These are phyloP conservation scores for Perca schrenkii DNA, from an alignment of 2,113 vertebrate species.

Conservation along the genomic window DNA sequence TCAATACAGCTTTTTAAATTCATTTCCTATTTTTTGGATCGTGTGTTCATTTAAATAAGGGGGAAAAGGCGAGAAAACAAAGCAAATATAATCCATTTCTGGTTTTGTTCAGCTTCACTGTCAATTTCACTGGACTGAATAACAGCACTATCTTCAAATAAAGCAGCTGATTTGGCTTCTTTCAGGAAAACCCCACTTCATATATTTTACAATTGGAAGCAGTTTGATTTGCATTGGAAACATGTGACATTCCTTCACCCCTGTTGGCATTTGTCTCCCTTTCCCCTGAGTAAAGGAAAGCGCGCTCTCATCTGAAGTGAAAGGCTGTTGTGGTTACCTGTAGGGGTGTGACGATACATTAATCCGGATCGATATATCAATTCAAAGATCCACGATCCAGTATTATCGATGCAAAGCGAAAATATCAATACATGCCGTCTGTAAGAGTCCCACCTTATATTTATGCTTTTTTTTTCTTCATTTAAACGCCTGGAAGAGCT, in stretches of 20 bases:
- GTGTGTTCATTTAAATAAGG: not conserved
- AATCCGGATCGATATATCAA: no score
- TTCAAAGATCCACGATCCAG: no score
- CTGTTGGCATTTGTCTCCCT: not conserved
- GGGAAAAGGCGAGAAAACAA: not conserved
- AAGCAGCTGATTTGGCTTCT: constrained; percentile 46
- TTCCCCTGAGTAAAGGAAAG: not conserved
- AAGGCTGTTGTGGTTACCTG: constrained; percentile 80
- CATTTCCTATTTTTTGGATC: not conserved
- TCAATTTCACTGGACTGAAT: constrained; percentile 15
- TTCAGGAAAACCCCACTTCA: constrained; percentile 40
- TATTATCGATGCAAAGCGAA: no score
- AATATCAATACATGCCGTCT: no score
- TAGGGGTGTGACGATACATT: no score
- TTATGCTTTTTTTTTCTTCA: no score
- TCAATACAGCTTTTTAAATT: not conserved
- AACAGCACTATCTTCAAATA: constrained; percentile 12
- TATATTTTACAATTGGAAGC: constrained; percentile 31
- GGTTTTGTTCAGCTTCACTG: not conserved
- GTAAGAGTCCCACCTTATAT: no score
- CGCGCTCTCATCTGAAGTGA: not conserved
- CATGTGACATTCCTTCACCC: constrained; percentile 8
- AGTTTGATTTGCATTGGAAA: constrained; percentile 36
- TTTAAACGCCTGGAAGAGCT: no score
- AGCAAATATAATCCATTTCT: not conserved